Conservation (phyloP, 2,888 invertebrate genomes). For the Noctua fimbriata region DNA sequence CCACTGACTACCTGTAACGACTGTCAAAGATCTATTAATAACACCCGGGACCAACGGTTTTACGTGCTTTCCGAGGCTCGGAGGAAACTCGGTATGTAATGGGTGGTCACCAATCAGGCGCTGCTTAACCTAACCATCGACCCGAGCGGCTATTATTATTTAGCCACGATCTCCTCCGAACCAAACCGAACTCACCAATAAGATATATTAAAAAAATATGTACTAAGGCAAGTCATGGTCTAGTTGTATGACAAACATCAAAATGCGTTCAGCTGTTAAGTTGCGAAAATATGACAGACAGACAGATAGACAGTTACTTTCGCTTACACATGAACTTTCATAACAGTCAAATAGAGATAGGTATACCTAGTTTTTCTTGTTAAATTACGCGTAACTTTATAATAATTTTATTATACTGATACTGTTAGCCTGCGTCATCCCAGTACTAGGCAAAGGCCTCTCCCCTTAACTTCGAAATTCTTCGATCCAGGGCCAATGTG, state of each 20-base stretch:
- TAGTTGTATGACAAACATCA: neutral
- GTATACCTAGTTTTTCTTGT: neutral
- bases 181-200: neutral
- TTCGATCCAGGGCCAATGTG: no score
- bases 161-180: neutral
- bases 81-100: neutral
- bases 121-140: neutral
- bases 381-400: neutral
- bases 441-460: no score
- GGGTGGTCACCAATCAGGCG: neutral
- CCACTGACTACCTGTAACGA: neutral
- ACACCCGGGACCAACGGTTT: neutral
- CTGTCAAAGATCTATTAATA: neutral
- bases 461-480: no score
- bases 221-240: neutral
- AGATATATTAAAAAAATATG: neutral
- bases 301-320: neutral
- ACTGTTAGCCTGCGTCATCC: no score
- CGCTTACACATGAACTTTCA: neutral
- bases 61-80: neutral
- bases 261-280: conserved; percentile 1
- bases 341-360: neutral
- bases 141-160: neutral
- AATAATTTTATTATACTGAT: no score
- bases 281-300: neutral